Conservation (phyloP, 2,888 invertebrate genomes). For the Drosophila melanosoma region DNA sequence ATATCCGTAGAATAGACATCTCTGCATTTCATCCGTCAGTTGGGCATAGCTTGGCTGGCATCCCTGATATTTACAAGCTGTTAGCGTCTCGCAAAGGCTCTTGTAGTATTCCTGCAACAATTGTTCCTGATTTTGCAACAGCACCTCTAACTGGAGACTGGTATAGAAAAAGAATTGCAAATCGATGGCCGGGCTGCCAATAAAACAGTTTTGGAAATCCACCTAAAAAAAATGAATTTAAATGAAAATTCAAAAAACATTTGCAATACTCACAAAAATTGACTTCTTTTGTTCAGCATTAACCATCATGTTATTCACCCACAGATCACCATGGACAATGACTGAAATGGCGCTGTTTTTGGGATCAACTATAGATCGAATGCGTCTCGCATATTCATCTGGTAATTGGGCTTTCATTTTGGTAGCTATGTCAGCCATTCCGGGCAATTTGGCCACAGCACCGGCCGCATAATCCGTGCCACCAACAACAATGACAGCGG, state of each 20-base stretch:
- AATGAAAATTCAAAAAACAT: neutral
- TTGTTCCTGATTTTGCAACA: slow-evolving; percentile 64
- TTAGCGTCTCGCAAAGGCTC: slow-evolving; percentile 62
- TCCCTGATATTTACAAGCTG: slow-evolving; percentile 24
- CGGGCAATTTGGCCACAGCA: slow-evolving; percentile 71
- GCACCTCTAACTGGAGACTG: slow-evolving; percentile 74
- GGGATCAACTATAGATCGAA: slow-evolving; percentile 57
- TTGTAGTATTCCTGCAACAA: slow-evolving; percentile 74
- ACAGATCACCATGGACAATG: slow-evolving; percentile 86
- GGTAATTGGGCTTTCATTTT: slow-evolving; percentile 80
- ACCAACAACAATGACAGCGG: slow-evolving; percentile 50
- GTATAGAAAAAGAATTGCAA: slow-evolving; percentile 82
- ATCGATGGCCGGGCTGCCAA: slow-evolving; percentile 82
- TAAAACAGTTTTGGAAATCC: slow-evolving; percentile 82
- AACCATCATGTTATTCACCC: slow-evolving; percentile 84
- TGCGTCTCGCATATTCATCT: slow-evolving; percentile 45
- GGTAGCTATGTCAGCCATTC: slow-evolving; percentile 80
- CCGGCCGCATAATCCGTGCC: slow-evolving; percentile 56
- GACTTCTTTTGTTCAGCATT: slow-evolving; percentile 41
- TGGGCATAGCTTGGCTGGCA: slow-evolving; percentile 59
- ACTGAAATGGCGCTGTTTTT: slow-evolving; percentile 79
- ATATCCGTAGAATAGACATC: slow-evolving; percentile 73
- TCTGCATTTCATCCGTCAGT: slow-evolving; percentile 69
- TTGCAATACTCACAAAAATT: slow-evolving; percentile 65
- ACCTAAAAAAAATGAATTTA: slow-evolving; percentile 57